Percentiles rank a stretch among this genome's conserved stretches.
Conservation (phyloP, 1,140 invertebrate genomes). For the Nasonia vitripennis region DNA sequence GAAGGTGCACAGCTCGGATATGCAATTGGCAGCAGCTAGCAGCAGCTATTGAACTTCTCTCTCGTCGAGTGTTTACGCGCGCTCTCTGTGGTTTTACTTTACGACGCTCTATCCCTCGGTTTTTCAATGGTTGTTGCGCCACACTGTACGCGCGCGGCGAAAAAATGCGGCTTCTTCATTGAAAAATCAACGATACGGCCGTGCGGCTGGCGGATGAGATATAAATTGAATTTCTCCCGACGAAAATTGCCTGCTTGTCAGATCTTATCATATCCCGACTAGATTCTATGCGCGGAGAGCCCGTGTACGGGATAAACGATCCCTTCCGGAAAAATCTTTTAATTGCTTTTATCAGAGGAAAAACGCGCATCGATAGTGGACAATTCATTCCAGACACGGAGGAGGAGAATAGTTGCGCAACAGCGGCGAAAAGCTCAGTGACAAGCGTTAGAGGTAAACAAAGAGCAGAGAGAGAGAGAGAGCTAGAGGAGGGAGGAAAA, state of each 20-base stretch:
- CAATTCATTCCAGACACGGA: no score
- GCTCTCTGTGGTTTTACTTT: not conserved
- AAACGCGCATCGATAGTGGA: no score
- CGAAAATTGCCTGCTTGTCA: conserved; percentile 2
- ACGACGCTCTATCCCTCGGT: not conserved
- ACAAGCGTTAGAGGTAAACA: not conserved
- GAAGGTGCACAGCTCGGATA: not conserved
- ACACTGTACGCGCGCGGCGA: not conserved
- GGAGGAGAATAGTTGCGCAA: not conserved
- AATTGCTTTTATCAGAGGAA: no score
- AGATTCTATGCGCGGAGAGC: not conserved
- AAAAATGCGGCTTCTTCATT: not conserved
- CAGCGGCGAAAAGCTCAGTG: not conserved
- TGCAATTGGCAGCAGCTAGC: conserved; percentile 2
- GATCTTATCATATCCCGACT: conserved; percentile 9
- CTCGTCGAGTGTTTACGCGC: conserved; percentile 8
- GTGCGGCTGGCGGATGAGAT: not conserved
- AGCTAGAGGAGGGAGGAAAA: not conserved
- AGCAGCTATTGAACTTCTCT: conserved; percentile 1
- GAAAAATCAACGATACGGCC: not conserved
- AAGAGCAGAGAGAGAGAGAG: not conserved
- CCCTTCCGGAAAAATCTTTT: no score
- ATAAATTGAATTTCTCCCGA: conserved; percentile 8
- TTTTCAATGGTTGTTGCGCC: not conserved
- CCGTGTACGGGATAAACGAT: no score